These are phyloP conservation scores for Ageneiosus marmoratus DNA, from an alignment of 2,113 vertebrate species.

Conservation along the genomic window DNA sequence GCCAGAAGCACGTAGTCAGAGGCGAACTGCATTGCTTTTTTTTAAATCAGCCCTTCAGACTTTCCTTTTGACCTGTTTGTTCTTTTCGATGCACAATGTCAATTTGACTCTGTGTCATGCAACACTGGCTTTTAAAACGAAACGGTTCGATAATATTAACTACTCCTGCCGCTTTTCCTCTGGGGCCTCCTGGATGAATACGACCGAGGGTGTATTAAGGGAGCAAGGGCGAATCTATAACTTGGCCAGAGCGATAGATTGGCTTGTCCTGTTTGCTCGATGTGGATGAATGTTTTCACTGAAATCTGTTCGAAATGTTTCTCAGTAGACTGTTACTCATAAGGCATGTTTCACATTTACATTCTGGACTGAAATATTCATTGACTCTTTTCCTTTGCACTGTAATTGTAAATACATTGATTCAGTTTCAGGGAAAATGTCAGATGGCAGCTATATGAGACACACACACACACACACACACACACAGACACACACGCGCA, in stretches of 20 bases:
- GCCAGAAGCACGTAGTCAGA: conserved; percentile 46
- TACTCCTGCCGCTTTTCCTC: conserved; percentile 38
- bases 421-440: conserved; percentile 17
- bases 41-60: conserved; percentile 53
- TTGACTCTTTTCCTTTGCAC: neutral
- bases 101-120: conserved; percentile 58
- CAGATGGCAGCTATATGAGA: conserved; percentile 21
- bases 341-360: neutral
- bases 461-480: neutral
- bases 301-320: neutral
- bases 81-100: conserved; percentile 57
- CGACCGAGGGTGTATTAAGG: conserved; percentile 44
- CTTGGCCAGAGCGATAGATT: conserved; percentile 48
- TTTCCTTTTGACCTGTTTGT: conserved; percentile 57
- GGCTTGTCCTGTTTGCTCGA: conserved; percentile 27
- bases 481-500: conserved; percentile 35
- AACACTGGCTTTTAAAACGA: conserved; percentile 64
- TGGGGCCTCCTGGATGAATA: conserved; percentile 46
- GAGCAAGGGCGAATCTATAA: conserved; percentile 52
- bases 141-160: conserved; percentile 58
- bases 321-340: conserved; percentile 8
- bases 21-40: conserved; percentile 48
- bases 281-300: neutral
- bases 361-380: neutral
- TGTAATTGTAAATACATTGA: conserved; percentile 11